Conservation (phyloP, 2,113 vertebrate species). For the Sapayoa aenigma region DNA sequence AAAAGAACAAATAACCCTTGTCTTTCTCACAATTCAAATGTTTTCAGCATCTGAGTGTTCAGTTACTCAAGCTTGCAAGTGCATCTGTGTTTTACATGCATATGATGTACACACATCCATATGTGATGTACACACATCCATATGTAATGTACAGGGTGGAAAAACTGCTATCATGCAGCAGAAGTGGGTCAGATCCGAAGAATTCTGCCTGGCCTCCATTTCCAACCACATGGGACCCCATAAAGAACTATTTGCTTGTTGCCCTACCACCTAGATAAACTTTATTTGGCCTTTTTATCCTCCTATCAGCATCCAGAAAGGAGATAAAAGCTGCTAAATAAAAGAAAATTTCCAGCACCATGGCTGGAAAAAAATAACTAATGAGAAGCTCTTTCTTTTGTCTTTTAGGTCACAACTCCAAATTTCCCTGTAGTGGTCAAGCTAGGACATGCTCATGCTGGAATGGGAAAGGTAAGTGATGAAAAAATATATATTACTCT, state of each 20-base stretch:
- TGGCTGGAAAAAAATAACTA: neutral
- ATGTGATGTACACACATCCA: neutral
- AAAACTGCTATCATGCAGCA: neutral
- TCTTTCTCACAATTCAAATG: neutral
- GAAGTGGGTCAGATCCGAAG: neutral
- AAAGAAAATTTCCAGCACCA: neutral
- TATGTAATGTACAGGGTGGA: neutral
- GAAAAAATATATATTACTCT: neutral
- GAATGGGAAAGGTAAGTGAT: slow-evolving; percentile 91
- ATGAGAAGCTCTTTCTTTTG: slow-evolving; percentile 29
- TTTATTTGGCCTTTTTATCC: neutral
- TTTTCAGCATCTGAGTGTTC: neutral
- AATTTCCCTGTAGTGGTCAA: slow-evolving; percentile 91
- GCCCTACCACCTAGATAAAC: neutral
- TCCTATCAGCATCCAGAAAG: neutral
- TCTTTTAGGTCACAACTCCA: slow-evolving; percentile 81
- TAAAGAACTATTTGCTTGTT: neutral
- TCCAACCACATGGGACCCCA: neutral
- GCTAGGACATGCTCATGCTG: slow-evolving; percentile 90
- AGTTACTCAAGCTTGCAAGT: neutral
- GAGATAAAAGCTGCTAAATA: neutral
- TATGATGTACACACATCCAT: neutral
- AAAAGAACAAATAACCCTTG: neutral
- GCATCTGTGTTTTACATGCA: neutral
- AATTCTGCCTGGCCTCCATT: neutral